Conservation (phyloP, 2,797 vertebrate genomes). For the Amblyopsis hoosieri region DNA sequence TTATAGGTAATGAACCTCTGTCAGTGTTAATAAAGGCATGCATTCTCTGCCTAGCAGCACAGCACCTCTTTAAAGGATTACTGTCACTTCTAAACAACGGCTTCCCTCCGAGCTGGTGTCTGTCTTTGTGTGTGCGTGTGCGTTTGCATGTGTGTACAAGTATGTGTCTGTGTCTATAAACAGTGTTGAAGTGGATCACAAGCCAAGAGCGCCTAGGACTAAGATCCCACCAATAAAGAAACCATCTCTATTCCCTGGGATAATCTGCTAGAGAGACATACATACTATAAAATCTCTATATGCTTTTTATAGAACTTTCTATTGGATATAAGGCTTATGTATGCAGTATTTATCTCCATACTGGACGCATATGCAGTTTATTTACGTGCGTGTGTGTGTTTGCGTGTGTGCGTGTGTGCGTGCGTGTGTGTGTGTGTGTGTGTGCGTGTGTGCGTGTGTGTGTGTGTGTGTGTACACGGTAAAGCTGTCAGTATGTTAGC, state of each 20-base stretch:
- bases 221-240: too few relatives aligned
- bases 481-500: slow-evolving; percentile 10
- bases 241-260: too few relatives aligned
- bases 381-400: slow-evolving; percentile 5
- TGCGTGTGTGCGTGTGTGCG: slow-evolving; percentile 6
- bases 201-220: too few relatives aligned
- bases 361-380: slow-evolving; percentile 19
- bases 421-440: slow-evolving; percentile 10
- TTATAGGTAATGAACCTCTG: slow-evolving; percentile 77
- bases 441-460: slow-evolving; percentile 13
- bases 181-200: not conserved
- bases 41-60: slow-evolving; percentile 61
- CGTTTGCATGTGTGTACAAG: slow-evolving; percentile 16
- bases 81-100: slow-evolving; percentile 68
- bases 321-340: slow-evolving; percentile 4
- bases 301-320: too few relatives aligned
- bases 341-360: slow-evolving; percentile 51
- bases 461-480: slow-evolving; percentile 13
- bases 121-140: slow-evolving; percentile 9
- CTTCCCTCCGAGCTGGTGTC: slow-evolving; percentile 3
- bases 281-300: too few relatives aligned
- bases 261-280: too few relatives aligned
- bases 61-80: slow-evolving; percentile 71
- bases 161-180: not conserved
- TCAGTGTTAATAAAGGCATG: slow-evolving; percentile 81